Base-by-base conservation (phyloP, 2,888 invertebrate species). In the Orchesellides sinensis region DNA sequence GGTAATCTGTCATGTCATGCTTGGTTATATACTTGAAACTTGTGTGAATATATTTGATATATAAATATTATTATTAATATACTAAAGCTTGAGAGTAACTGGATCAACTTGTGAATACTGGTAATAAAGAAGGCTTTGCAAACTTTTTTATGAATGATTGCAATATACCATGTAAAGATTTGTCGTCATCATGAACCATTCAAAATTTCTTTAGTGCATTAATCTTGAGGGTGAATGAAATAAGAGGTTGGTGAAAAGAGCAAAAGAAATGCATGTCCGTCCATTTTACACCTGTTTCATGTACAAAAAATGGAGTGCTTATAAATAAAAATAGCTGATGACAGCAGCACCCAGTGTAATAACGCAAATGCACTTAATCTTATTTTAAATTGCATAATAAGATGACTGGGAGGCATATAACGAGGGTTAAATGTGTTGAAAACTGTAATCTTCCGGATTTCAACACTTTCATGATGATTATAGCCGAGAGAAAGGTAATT, bases 381-480 rank as follows among this genome's bases (percentile, higher is more conserved):
- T 54, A 21, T 14, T 52, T 19, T 10, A 40, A 40, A 40, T 40
- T 40, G 40, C 40, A 40, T 5, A 32, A n/a, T n/a, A 14, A 2
- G 40, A n/a, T 40, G 40, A 40, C 40, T 40, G 40, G 40, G 40
- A 40, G 40, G 40, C 40, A 40, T n/a, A n/a, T 10, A 52, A 52
- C 19, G 61, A 25, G n/a, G 59, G 29, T n/a, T 27, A 25, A 54
- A 23, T 54, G 10, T 21, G 23, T 23, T 54, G 23, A 54, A 29
- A 61, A 32, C 17, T n/a, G 35, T 35, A 61, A 61, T 61, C 61
- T 35, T 35, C 19, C 54, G 17, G 27, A 35, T 32, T 32, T 61
- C 61, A 61, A 32, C 61, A 61, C 61, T 61, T 61, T n/a, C 6
- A 32, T 40, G 40, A 40, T 40, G 40, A 40, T 40, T 40, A n/a